These are phyloP conservation scores for Drosophila acutilabella DNA, from an alignment of 2,888 invertebrate genomes.

Conservation along the genomic window DNA sequence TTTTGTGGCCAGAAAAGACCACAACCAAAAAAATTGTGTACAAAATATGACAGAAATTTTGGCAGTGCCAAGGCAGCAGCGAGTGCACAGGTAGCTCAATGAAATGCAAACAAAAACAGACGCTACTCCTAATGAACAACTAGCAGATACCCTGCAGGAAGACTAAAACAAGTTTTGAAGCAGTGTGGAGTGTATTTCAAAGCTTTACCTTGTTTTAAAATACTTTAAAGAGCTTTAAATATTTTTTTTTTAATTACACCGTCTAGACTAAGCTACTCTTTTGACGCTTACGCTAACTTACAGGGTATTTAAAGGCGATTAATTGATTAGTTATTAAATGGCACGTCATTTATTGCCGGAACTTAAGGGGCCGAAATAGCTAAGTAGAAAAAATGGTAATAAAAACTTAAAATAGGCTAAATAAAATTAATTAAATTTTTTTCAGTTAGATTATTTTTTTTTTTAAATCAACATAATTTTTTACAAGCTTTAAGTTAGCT, in stretches of 20 bases:
- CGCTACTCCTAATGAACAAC: background rate
- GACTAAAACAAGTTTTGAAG: no score
- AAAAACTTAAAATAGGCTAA: no score
- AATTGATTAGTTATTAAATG: constrained; percentile 66
- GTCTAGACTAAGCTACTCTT: background rate
- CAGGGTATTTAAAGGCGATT: constrained; percentile 44
- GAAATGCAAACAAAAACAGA: constrained; percentile 4
- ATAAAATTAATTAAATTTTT: no score
- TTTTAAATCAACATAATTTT: no score
- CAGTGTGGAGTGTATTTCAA: no score
- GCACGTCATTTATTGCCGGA: constrained; percentile 56
- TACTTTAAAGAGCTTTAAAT: no score
- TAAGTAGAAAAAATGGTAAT: background rate
- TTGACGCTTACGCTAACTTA: accelerated
- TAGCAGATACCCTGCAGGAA: constrained; percentile 12
- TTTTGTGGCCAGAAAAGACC: constrained; percentile 16
- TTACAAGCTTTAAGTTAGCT: no score
- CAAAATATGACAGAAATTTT: constrained; percentile 18
- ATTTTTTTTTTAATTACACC: background rate
- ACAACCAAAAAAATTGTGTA: constrained; percentile 2
- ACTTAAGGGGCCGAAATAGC: constrained; percentile 13
- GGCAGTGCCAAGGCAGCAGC: constrained; percentile 30
- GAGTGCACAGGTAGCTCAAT: constrained; percentile 39
- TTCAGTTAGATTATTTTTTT: no score
- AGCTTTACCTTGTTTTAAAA: no score